phyloP scores from a whole-genome alignment of 2,888 invertebrate species.

The Pseudolycoriella hygida region DNA sequence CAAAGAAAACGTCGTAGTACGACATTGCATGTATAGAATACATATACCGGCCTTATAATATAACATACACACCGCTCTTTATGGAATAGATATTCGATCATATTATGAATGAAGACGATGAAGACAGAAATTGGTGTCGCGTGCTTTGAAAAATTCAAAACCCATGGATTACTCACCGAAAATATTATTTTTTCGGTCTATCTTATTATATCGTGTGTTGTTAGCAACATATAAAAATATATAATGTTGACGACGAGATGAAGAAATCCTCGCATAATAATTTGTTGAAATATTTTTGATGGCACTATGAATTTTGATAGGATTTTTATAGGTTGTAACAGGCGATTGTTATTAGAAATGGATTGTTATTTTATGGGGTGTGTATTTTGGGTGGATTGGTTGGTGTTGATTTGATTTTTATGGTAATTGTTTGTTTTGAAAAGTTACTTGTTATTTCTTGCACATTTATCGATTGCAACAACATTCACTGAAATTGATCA shows the following conservation, averaged over 20 bases:
- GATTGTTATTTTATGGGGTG: neutral
- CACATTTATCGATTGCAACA: no score
- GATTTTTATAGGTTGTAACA: neutral
- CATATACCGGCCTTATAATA: neutral
- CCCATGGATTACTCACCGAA: neutral
- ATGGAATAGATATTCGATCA: neutral
- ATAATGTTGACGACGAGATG: neutral
- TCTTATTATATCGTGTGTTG: neutral
- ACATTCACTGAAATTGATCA: no score
- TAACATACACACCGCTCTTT: no score
- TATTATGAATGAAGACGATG: no score
- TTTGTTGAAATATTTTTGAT: neutral
- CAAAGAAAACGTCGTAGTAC: no score
- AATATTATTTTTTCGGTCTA: neutral
- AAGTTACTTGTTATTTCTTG: no score
- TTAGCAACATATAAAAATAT: no score
- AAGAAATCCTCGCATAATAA: neutral
- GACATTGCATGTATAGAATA: neutral
- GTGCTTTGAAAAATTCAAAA: constrained; percentile 1
- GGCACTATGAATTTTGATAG: constrained; percentile 2
- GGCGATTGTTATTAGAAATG: neutral
- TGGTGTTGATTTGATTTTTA: neutral
- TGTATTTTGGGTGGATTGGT: neutral
- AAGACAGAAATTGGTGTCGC: constrained; percentile 2
- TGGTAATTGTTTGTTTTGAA: no score